phyloP scores from a whole-genome alignment of 1,140 invertebrate genomes.

The Drosophila dunni region DNA sequence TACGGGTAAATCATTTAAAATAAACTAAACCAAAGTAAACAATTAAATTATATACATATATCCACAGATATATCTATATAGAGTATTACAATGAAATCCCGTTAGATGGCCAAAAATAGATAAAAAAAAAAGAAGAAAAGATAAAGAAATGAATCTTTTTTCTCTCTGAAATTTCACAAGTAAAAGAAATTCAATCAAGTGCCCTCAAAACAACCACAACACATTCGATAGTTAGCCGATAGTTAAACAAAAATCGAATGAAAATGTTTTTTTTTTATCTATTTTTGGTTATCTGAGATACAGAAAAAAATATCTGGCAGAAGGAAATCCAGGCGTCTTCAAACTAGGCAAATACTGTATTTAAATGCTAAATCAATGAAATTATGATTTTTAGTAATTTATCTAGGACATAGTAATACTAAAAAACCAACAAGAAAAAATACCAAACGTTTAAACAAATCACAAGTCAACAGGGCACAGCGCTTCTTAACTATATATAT shows the following conservation, averaged over 20 bases:
- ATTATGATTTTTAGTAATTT: slow-evolving; percentile 70
- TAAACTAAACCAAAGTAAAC: slow-evolving; percentile 24
- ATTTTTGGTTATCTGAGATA: slow-evolving; percentile 43
- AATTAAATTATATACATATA: slow-evolving; percentile 44
- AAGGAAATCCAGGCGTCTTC: slow-evolving; percentile 71
- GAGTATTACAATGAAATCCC: slow-evolving; percentile 38
- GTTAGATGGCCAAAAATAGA: slow-evolving; percentile 42
- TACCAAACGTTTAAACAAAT: slow-evolving; percentile 58
- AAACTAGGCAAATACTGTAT: slow-evolving; percentile 55
- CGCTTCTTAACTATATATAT: slow-evolving; percentile 74
- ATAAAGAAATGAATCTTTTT: slow-evolving; percentile 12
- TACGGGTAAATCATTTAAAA: slow-evolving; percentile 65
- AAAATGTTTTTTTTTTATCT: slow-evolving; percentile 36
- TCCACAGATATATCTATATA: slow-evolving; percentile 16
- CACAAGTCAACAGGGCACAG: slow-evolving; percentile 82
- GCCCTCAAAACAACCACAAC: slow-evolving; percentile 51
- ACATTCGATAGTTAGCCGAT: slow-evolving; percentile 32
- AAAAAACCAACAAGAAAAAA: background rate
- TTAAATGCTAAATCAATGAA: slow-evolving; percentile 63
- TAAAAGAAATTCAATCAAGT: slow-evolving; percentile 67
- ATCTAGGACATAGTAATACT: slow-evolving; percentile 60
- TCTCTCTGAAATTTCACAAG: slow-evolving; percentile 19
- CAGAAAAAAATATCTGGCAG: slow-evolving; percentile 22
- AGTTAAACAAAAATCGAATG: slow-evolving; percentile 3
- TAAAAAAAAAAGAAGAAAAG: slow-evolving; percentile 10